Base-by-base conservation (phyloP, 2,797 vertebrate species). In the Apodemus agrarius region DNA sequence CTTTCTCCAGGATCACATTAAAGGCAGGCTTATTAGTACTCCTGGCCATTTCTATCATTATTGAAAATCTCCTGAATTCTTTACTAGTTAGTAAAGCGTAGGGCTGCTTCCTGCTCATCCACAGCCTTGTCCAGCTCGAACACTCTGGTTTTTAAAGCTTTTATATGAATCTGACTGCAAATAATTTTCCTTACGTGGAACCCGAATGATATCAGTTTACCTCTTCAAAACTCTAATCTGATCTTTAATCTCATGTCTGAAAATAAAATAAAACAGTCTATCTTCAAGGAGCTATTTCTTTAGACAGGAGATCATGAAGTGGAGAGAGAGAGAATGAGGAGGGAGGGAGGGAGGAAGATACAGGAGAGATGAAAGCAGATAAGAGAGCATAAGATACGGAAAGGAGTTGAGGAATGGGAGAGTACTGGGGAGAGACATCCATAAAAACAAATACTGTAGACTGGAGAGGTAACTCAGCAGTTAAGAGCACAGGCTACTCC, bases 181-280 rank as follows among this genome's bases (percentile, higher is more conserved):
- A 8, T 59, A 22, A 22, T 94, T 92, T 94, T 49, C 16, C 19
- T 83, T 85, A 22, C 31, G 29, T 34, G 9, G 79, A 95, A 96
- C 84, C 46, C 52, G 52, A 92, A 63, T 92, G 5, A 40, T 29
- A 84, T n/a, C 40, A 67, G 75, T 92, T 90, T 54, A 63, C 34
- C 93, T 92, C 69, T 59, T 9, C 26, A 63, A 92, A 83, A 91
- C 52, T n/a, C 37, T 83, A 69, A 75, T 37, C 34, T 86, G 4
- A 26, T 17, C 31, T n/a, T 17, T 75, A 80, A 16, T 49, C 7
- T 93, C 81, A 24, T 69, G 85, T 94, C 83, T 59, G 87, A 96
- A 92, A 67, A n/a, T 40, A 92, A 93, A 86, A 61, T 54, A 76
- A 92, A 95, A 22, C n/a, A 49, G 26, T 29, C 12, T 86, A 79